Evolutionary conservation across 2,888 invertebrate species (phyloP), one percentile per base, ranked within the genome.

Genomic region (Leptura quadrifasciata): DNA sequence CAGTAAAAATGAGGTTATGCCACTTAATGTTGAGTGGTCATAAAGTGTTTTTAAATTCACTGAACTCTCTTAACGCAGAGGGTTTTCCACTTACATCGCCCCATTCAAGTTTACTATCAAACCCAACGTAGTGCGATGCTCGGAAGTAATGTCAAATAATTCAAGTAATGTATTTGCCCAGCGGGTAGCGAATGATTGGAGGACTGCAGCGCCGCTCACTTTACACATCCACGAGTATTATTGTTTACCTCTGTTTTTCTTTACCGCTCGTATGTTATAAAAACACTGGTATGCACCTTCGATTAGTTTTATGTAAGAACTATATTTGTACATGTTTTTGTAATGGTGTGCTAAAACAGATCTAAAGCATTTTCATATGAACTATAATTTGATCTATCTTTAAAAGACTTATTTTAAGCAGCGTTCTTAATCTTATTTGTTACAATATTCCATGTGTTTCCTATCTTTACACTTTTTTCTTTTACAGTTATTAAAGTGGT

Each of bases 1-100:
- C 27, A n/a, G 60, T 61, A 57, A 71, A 71, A 61, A 20, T 71
- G 61, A 71, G 52, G 39, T 61, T 60, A 31, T 52, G 71, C 71
- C 71, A 71, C 71, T 71, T 71, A 61, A 27, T 52, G 71, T 18
- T 24, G 71, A 71, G 61, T 27, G 71, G 71, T 27, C 60, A 31
- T 61, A 71, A 71, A 71, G 71, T 60, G 61, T 71, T 71, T 69
- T 61, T 61, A 71, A 71, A 71, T 52, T 71, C 71, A 60, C 61
- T 71, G 61, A 60, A 52, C 69, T 65, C 69, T 60, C 58, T 58
- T 71, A 60, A 60, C 71, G 60, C 61, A 8, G 61, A 71, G 71
- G 71, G 71, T 61, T 68, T 61, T 61, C 71, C 71, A 71, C 71
- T 71, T 61, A 57, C 52, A 61, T 58, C 35, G 61, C 27, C 21